Evolutionary conservation across 2,113 vertebrate species (phyloP).

Genomic region (Scortum barcoo): DNA sequence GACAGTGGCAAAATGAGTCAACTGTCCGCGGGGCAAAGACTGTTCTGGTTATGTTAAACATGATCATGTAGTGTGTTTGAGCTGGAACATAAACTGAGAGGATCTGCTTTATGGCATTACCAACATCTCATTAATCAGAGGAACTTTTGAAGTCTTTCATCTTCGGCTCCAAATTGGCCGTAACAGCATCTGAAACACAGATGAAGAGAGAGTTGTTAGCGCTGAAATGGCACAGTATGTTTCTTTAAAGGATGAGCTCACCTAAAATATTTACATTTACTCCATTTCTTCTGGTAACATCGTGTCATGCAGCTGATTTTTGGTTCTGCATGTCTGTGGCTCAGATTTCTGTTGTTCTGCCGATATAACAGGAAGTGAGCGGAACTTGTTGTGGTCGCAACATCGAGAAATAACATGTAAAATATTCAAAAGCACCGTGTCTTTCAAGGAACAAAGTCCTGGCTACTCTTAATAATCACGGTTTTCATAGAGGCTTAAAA

Average conservation of each 20-base stretch:
- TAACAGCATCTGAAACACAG: slow-evolving; percentile 75
- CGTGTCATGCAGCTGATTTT: background rate
- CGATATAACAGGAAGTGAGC: no score
- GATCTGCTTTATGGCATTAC: slow-evolving; percentile 46
- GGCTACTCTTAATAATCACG: background rate
- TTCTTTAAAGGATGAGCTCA: slow-evolving; percentile 11
- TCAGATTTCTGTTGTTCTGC: background rate
- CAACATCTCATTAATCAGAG: slow-evolving; percentile 34
- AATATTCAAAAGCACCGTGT: background rate
- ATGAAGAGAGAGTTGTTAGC: slow-evolving; percentile 44
- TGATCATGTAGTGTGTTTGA: slow-evolving; percentile 5
- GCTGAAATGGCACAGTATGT: background rate
- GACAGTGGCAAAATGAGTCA: slow-evolving; percentile 64
- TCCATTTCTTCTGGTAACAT: background rate
- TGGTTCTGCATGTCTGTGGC: background rate
- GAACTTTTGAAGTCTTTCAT: slow-evolving; percentile 36
- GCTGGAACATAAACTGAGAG: slow-evolving; percentile 26
- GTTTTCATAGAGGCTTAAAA: background rate
- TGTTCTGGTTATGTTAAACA: slow-evolving; percentile 30
- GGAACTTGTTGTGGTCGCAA: no score
- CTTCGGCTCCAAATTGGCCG: slow-evolving; percentile 10
- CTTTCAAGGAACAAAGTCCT: background rate
- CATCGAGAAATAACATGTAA: background rate
- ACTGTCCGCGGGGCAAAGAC: slow-evolving; percentile 45
- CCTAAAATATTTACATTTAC: slow-evolving; percentile 6